Evolutionary conservation across 2,113 vertebrate species (phyloP), one percentile per base, ranked within the genome.

Genomic region (Oreotrochilus melanogaster): DNA sequence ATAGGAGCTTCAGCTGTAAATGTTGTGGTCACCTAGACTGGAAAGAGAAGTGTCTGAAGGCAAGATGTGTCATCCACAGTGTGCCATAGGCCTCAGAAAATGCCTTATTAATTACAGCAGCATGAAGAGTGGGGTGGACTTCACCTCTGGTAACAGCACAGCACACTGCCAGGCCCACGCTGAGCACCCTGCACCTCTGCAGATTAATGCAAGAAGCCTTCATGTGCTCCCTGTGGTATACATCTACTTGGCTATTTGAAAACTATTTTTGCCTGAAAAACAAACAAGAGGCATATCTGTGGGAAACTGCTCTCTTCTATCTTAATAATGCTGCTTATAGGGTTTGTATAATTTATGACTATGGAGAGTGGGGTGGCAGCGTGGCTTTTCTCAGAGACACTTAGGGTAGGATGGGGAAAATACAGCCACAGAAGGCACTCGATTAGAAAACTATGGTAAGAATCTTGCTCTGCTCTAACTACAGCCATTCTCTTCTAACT

Each of bases 381-480:
- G 37, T 92, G 88, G 65, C 84, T 94, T 92, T 93, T 81, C 57
- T 95, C 80, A 89, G 73, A 90, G 53, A 79, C 58, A 75, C 43
- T n/a, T 67, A 61, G 21, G 18, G 57, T 78, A 89, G 56, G 70
- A 88, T 48, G 78, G 39, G 39, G 53, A 92, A 87, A 73, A 78
- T 30, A 37, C 57, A 21, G 35, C 39, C 71, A 86, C 7, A 83
- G 60, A 89, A 25, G 91, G 33, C n/a, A 56, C 27, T 82, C 3
- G 7, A 83, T 90, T 91, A 92, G 48, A 78, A 92, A 93, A 67
- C 64, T 93, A 51, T 94, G 91, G 70, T 53, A 96, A 93, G 64
- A 93, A 94, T 95, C 78, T 94, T 91, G 39, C 48, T 92, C 14
- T 87, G 47, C 50, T 85, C 11, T 61, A 87, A 15, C 54, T 80